Evolutionary conservation across 2,797 vertebrate species (phyloP).

Genomic region (Phrynocephalus forsythii): DNA sequence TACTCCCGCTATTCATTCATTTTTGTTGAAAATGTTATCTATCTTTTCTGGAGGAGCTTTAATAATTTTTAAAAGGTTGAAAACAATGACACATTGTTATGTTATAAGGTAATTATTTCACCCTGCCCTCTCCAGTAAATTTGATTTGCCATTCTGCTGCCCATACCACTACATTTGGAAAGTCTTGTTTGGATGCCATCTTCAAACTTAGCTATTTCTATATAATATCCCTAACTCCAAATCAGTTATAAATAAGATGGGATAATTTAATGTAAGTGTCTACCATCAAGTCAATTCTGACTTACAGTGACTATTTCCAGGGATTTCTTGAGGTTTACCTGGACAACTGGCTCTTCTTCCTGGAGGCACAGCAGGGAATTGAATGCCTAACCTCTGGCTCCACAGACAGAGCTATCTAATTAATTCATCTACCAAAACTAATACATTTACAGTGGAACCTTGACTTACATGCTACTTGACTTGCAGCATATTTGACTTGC

Average conservation of each 20-base stretch:
- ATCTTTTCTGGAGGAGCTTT: background rate
- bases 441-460: no score
- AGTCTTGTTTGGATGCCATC: conserved; percentile 1
- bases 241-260: background rate
- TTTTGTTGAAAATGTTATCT: background rate
- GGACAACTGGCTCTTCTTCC: no score
- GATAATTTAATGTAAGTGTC: no score
- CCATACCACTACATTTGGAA: background rate
- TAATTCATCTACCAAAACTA: no score
- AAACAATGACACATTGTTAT: background rate
- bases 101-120: background rate
- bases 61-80: background rate
- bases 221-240: background rate
- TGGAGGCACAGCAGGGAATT: no score
- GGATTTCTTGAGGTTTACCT: no score
- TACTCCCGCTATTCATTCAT: background rate
- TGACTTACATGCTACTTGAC: no score
- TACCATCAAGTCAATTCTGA: no score
- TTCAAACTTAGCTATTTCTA: background rate
- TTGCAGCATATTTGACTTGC: no score
- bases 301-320: no score
- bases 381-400: no score
- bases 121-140: background rate
- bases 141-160: background rate
- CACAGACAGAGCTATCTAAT: no score